Conservation (phyloP, 2,797 vertebrate genomes). For the Lindbergichthys nudifrons region DNA sequence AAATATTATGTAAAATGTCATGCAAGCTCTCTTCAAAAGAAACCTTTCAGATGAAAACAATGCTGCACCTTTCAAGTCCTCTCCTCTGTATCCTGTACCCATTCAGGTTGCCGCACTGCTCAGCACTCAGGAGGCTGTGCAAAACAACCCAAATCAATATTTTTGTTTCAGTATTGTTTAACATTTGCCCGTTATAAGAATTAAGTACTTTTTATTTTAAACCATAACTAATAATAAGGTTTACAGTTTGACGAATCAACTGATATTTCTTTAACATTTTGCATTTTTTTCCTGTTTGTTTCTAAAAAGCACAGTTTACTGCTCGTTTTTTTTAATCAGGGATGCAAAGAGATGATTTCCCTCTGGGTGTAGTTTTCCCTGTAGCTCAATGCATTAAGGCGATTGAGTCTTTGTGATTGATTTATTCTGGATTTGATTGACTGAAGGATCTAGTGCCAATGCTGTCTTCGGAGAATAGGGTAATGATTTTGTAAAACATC, state of each 20-base stretch:
- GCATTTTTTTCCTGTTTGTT: neutral
- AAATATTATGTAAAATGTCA: conserved; percentile 62
- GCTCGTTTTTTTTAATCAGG: conserved; percentile 1
- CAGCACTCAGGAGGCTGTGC: conserved; percentile 22
- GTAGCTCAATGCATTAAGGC: conserved; percentile 12
- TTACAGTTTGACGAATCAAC: neutral
- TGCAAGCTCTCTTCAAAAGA: conserved; percentile 50
- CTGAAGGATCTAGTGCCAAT: conserved; percentile 5
- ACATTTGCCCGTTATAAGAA: conserved; percentile 12
- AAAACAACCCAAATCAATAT: conserved; percentile 35
- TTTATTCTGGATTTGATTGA: conserved; percentile 40
- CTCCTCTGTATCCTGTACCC: conserved; percentile 47
- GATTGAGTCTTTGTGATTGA: conserved; percentile 31
- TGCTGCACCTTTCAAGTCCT: conserved; percentile 66
- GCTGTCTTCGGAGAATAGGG: conserved; percentile 5
- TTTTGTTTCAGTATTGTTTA: conserved; percentile 29
- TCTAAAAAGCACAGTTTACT: conserved; percentile 2
- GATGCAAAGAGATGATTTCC: conserved; percentile 11
- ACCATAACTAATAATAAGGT: neutral
- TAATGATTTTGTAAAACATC: neutral
- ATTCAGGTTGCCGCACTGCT: conserved; percentile 38
- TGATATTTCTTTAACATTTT: neutral
- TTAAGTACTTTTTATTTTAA: conserved; percentile 5
- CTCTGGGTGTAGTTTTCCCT: conserved; percentile 8
- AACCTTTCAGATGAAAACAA: conserved; percentile 67